These are phyloP conservation scores for Platynereis dumerilii DNA, from an alignment of 2,888 invertebrate genomes.

Conservation along the genomic window DNA sequence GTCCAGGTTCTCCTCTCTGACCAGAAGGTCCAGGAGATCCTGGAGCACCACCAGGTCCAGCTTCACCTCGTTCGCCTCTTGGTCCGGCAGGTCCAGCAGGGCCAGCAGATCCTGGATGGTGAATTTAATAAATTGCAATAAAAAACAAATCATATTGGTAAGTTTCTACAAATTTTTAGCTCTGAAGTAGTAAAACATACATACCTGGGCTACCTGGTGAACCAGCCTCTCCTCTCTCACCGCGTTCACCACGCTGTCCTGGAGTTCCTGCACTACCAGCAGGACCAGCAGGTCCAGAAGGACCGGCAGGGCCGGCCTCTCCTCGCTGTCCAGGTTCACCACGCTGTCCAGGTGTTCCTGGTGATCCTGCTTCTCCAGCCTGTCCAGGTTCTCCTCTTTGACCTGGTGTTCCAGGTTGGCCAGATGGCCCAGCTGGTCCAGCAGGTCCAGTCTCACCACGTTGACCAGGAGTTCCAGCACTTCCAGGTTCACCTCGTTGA, in stretches of 20 bases:
- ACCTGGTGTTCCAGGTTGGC: constrained; percentile 14
- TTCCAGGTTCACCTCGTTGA: constrained; percentile 30
- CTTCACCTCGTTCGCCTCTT: constrained; percentile 23
- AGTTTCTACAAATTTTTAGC: no score
- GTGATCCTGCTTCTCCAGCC: constrained; percentile 26
- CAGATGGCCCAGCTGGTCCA: constrained; percentile 13
- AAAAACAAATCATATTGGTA: no score
- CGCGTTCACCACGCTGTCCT: constrained; percentile 8
- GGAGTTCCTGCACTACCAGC: constrained; percentile 26
- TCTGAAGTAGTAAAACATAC: no score
- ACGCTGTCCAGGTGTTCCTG: constrained; percentile 29
- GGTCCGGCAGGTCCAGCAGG: constrained; percentile 25
- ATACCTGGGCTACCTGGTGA: constrained; percentile 5
- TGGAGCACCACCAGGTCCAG: constrained; percentile 22
- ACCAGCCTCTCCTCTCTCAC: constrained; percentile 12
- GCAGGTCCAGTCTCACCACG: constrained; percentile 20
- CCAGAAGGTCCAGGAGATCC: constrained; percentile 26
- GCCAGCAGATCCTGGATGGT: constrained; percentile 19
- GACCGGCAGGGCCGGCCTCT: constrained; percentile 11
- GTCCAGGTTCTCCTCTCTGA: constrained; percentile 22
- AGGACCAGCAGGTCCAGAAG: constrained; percentile 17
- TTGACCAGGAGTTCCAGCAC: constrained; percentile 16
- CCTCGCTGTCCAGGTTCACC: constrained; percentile 27
- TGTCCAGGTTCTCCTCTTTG: constrained; percentile 20
- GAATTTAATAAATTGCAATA: no score